Evolutionary conservation across 2,113 vertebrate genomes (phyloP), one percentile per base, ranked within the genome.

Genomic region (Anguilla rostrata): DNA sequence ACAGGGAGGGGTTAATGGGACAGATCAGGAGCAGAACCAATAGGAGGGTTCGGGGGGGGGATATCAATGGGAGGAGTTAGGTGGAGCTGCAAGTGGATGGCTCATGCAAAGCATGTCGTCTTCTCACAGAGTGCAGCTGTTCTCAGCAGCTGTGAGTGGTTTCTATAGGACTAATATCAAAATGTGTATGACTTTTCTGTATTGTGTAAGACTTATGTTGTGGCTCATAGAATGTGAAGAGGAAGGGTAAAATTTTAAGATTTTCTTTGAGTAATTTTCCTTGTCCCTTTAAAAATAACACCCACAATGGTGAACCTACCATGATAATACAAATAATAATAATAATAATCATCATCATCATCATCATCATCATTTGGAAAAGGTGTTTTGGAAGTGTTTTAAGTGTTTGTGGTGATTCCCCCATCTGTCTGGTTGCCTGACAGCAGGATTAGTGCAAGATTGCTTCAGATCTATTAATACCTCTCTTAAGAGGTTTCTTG

Each of bases 381-480:
- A 34, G 34, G 15, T 78, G 49, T 22, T 15, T 26, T 81, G 34
- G 53, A 14, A 49, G 80, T 40, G n/a, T 12, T 9, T 75, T 75
- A 34, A 75, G 46, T 56, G 81, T 34, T 53, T 46, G 39, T 81
- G 22, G 75, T 15, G 14, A 26, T 40, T 86, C 29, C 39, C 34
- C 46, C 39, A 15, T 80, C 83, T 63, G n/a, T 26, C 86, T 84
- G 56, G 75, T 83, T 80, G 53, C 39, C 14, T 81, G 75, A 39
- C 86, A 80, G 46, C 56, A 66, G n/a, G 86, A 81, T 87, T 84
- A 83, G 34, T 41, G 71, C 34, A 43, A 83, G 46, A 83, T 53
- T 87, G 56, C 81, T 87, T 39, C 40, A 57, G 60, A 66, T 60
- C 66, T 87, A 84, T 79, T 87, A 84, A 79, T 80, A 78, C 49